phyloP scores from a whole-genome alignment of 2,113 vertebrate species.

The Uria lomvia region DNA sequence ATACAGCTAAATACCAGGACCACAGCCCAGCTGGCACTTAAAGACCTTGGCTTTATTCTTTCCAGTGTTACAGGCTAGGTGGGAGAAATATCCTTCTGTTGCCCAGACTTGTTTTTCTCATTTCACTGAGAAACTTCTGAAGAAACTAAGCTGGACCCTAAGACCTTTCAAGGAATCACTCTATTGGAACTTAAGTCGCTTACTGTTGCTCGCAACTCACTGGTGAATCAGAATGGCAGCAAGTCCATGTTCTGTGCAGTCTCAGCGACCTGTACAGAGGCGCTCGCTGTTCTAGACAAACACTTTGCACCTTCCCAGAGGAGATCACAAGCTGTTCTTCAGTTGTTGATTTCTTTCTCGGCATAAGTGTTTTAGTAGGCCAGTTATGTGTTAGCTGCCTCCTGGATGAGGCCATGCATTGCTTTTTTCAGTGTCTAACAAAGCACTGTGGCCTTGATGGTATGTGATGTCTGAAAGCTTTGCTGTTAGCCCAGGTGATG shows the following conservation, averaged over 20 bases:
- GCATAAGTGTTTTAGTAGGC: neutral
- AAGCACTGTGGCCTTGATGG: neutral
- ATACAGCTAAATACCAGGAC: neutral
- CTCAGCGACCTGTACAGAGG: neutral
- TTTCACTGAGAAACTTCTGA: neutral
- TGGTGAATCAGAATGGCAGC: neutral
- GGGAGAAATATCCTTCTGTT: neutral
- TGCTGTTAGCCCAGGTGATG: neutral
- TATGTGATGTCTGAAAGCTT: neutral
- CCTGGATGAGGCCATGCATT: neutral
- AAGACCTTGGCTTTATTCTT: conserved; percentile 1
- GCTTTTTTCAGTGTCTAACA: neutral
- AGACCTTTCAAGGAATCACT: neutral
- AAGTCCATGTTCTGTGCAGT: neutral
- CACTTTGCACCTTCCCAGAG: neutral
- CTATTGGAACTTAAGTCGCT: neutral
- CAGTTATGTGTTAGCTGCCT: neutral
- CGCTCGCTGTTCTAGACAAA: neutral
- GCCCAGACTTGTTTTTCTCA: neutral
- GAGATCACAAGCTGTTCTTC: neutral
- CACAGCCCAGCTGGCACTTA: neutral
- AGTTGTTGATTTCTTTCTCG: neutral
- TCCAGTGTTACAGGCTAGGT: conserved; percentile 11
- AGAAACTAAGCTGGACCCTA: neutral
- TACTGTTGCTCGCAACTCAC: neutral